Base-by-base conservation (phyloP, 2,113 vertebrate species). In the Blennius ocellaris region DNA sequence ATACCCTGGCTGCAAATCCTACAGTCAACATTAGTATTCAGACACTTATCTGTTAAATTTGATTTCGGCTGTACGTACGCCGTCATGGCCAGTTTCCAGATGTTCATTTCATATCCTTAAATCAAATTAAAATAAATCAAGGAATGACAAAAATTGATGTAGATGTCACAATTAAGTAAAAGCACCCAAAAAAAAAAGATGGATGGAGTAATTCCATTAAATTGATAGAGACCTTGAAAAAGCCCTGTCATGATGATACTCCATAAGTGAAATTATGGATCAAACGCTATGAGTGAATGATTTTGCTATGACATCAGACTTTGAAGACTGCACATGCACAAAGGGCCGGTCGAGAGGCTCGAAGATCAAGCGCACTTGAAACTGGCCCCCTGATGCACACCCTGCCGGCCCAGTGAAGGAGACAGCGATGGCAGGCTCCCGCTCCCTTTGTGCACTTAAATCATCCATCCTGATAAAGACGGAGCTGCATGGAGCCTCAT, bases 401-500 rank as follows among this genome's bases (percentile, higher is more conserved):
- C 50, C 72, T 44, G 57, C 44, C 11, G 8, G 45, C 58, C 21
- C 17, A 40, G 43, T 61, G 60, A 81, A 71, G 57, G 56, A 60
- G 55, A 67, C 57, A 6, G 47, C 0, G 39, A 61, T 11, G 36
- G 55, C 53, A 15, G 61, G 6, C 68, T 74, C 58, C 69, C 8
- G 80, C 80, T 85, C 85, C 86, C 77, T 16, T 50, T 54, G 60
- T 63, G 73, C 76, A 64, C 88, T 79, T 86, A 77, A 91, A 88
- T 84, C 81, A 78, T 87, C 73, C 70, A 11, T 53, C 55, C 85
- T 80, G 85, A 87, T 87, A 70, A 84, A 89, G 82, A 86, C 72
- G 6, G 37, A 14, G 53, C 52, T 36, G 52, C 39, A 70, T 58
- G 53, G 38, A 72, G 81, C 77, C 82, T 86, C 77, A 70, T 76